Conservation (phyloP, 2,113 vertebrate genomes). For the Scytalopus superciliaris region DNA sequence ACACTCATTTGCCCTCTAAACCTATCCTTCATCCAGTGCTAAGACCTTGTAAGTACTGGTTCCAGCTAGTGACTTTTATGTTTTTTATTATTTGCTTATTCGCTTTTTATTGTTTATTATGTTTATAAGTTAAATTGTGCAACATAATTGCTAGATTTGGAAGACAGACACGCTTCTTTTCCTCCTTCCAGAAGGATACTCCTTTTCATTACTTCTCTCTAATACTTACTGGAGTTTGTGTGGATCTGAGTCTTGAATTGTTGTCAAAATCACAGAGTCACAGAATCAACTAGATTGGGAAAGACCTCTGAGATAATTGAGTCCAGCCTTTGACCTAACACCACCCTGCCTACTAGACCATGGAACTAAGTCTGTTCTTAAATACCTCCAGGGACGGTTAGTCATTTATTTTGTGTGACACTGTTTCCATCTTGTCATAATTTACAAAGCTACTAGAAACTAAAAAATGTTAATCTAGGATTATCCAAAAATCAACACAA, state of each 20-base stretch:
- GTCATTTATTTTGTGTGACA: not conserved
- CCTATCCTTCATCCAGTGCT: not conserved
- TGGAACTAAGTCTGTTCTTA: no score
- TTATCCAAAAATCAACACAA: not conserved
- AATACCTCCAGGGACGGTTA: not conserved
- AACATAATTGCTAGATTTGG: not conserved
- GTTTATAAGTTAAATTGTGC: not conserved
- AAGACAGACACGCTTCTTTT: not conserved
- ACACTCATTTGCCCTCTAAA: not conserved
- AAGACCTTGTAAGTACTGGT: not conserved
- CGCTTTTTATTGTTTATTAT: not conserved
- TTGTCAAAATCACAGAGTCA: not conserved
- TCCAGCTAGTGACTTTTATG: not conserved
- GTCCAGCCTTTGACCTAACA: no score
- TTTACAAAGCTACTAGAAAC: not conserved
- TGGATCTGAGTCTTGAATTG: not conserved
- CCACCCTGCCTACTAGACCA: no score
- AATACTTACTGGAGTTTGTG: not conserved
- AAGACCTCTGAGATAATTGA: no score
- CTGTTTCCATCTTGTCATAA: not conserved
- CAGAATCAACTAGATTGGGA: no score
- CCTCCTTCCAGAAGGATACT: not conserved
- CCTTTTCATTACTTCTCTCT: not conserved
- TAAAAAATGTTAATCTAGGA: not conserved
- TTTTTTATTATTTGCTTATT: not conserved